Evolutionary conservation across 2,113 vertebrate species (phyloP).

Genomic region (Pygoscelis adeliae): DNA sequence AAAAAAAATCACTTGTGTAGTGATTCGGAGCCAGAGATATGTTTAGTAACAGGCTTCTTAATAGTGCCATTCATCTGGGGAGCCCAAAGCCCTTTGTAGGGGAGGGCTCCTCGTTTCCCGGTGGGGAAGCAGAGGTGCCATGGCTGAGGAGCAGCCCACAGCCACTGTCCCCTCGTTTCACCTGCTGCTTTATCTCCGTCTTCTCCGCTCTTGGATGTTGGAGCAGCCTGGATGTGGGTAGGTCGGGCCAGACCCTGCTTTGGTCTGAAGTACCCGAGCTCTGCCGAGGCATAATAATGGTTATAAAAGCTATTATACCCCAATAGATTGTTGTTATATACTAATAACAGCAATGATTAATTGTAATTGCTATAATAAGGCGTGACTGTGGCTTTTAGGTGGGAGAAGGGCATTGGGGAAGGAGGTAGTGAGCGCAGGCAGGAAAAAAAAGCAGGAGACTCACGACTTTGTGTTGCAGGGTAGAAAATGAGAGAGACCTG

Average conservation of each 20-base stretch:
- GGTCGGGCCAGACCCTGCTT: background rate
- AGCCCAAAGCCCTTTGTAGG: background rate
- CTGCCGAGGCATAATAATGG: background rate
- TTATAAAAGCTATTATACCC: background rate
- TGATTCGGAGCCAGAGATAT: background rate
- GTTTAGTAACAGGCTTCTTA: background rate
- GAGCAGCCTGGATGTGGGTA: background rate
- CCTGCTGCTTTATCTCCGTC: background rate
- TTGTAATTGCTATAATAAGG: too few relatives aligned
- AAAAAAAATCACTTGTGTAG: constrained; percentile 27
- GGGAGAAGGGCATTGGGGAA: background rate
- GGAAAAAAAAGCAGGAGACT: background rate
- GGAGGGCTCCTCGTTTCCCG: fast-evolving
- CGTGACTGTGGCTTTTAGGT: background rate
- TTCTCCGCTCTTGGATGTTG: fast-evolving
- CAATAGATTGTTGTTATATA: background rate
- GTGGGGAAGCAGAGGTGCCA: background rate
- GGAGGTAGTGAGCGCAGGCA: too few relatives aligned
- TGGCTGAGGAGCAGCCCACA: background rate
- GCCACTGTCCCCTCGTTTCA: background rate
- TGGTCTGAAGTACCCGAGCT: background rate
- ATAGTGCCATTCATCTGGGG: background rate
- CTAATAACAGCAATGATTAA: background rate
- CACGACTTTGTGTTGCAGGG: background rate
- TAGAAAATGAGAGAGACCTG: background rate